Percentiles rank a stretch among this genome's conserved stretches.
Conservation (phyloP, 2,113 vertebrate species). For the Clarias macrocephalus region DNA sequence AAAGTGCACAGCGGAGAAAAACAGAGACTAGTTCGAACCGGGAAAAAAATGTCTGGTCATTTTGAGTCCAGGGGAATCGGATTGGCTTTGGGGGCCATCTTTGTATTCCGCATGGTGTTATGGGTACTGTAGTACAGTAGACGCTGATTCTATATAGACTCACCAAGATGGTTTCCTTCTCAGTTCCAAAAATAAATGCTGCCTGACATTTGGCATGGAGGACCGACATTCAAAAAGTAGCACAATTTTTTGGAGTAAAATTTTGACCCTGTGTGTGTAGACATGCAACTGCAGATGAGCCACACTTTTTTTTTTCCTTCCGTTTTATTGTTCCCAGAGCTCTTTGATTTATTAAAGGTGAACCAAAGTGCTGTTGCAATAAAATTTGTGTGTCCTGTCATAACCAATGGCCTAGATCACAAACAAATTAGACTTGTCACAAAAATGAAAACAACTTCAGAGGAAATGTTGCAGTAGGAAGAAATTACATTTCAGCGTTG, state of each 20-base stretch:
- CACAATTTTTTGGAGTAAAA: not conserved
- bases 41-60: too few relatives aligned
- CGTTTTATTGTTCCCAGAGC: not conserved
- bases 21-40: too few relatives aligned
- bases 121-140: not conserved
- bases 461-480: not conserved
- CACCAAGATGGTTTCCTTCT: conserved; percentile 20
- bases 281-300: not conserved
- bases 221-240: not conserved
- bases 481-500: not conserved
- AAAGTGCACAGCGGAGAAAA: too few relatives aligned
- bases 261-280: not conserved
- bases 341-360: not conserved
- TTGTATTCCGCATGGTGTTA: not conserved
- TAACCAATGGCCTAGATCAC: not conserved
- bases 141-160: too few relatives aligned
- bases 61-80: too few relatives aligned
- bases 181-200: not conserved
- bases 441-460: not conserved
- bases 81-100: too few relatives aligned
- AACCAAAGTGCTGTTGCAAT: not conserved
- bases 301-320: not conserved
- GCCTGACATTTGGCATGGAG: not conserved
- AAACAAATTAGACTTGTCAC: not conserved
- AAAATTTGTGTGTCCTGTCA: not conserved